Evolutionary conservation across 2,888 invertebrate genomes (phyloP), one percentile per base, ranked within the genome.

Genomic region (Eristalis tenax): DNA sequence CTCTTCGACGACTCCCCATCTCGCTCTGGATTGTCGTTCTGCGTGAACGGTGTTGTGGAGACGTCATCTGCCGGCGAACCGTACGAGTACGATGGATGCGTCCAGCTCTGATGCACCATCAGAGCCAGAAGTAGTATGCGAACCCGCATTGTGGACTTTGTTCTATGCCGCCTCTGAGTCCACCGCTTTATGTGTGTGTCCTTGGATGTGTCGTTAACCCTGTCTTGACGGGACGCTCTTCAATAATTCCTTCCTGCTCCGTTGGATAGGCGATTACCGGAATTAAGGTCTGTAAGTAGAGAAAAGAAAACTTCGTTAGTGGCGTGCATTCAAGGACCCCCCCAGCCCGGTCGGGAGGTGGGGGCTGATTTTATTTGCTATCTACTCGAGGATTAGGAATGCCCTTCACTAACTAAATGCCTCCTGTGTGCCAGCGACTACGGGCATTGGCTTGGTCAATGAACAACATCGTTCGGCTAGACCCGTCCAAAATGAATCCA

Each of bases 1-100:
- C 94, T 94, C 91, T 94, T 94, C 68, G 95, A 94, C 82, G 92
- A 91, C 88, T 94, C 94, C 11, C 92, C 92, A 91, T 94, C 94
- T 38, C 87, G 90, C 82, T 92, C 92, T 28, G 76, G 65, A 79
- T 63, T 82, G 56, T 83, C 86, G 57, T 38, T 76, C 75, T 65
- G 80, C n/a, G 50, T 18, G 8, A 50, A 8, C 63, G 84, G n/a
- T 63, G 68, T 80, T 63, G 61, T 63, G 28, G 35, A 35, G 43
- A 75, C 63, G 63, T 50, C 73, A n/a, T 79, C 69, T 59, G 83
- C 71, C 64, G 81, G 32, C 79, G 88, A 64, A 59, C 83, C 88
- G 76, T 88, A 71, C 6, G 63, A 80, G 75, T 86, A 89, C 84
- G 82, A 76, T 71, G 87, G 84, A 80, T 83, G 86, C 23, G 73